Conservation (phyloP, 1,140 invertebrate genomes). For the Diabrotica virgifera region DNA sequence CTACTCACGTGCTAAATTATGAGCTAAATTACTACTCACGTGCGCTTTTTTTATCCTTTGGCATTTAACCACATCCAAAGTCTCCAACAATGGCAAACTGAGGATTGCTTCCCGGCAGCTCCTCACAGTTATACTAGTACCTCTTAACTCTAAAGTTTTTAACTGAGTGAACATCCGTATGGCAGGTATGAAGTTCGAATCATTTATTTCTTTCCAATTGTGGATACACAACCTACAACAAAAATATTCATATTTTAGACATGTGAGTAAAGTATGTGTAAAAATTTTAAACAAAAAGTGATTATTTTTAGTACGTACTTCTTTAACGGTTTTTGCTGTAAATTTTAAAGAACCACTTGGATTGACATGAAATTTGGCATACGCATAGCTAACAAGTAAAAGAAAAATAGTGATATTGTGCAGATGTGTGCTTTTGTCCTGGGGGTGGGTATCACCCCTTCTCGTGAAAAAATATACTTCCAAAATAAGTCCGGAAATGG, state of each 20-base stretch:
- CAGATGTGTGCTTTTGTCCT: no score
- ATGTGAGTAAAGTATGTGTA: neutral
- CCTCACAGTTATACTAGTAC: slow-evolving; percentile 34
- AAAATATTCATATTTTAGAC: neutral
- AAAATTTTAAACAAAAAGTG: neutral
- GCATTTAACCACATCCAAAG: slow-evolving; percentile 34
- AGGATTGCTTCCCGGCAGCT: slow-evolving; percentile 36
- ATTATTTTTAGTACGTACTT: no score
- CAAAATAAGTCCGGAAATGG: no score
- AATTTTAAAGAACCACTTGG: no score
- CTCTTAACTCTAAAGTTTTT: slow-evolving; percentile 31
- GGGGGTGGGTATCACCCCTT: no score
- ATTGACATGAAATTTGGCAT: no score
- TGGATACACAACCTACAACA: slow-evolving; percentile 29
- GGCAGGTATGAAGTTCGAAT: slow-evolving; percentile 34
- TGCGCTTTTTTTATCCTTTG: slow-evolving; percentile 34
- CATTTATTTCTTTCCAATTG: slow-evolving; percentile 36
- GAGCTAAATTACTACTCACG: slow-evolving; percentile 7
- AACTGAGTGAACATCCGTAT: slow-evolving; percentile 33
- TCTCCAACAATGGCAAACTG: slow-evolving; percentile 30
- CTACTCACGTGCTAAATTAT: slow-evolving; percentile 26
- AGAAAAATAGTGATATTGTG: no score
- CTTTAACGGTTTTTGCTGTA: no score
- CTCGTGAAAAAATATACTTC: no score
- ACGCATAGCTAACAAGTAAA: no score